Evolutionary conservation across 1,140 invertebrate genomes (phyloP).

Genomic region (Philaenus spumarius): DNA sequence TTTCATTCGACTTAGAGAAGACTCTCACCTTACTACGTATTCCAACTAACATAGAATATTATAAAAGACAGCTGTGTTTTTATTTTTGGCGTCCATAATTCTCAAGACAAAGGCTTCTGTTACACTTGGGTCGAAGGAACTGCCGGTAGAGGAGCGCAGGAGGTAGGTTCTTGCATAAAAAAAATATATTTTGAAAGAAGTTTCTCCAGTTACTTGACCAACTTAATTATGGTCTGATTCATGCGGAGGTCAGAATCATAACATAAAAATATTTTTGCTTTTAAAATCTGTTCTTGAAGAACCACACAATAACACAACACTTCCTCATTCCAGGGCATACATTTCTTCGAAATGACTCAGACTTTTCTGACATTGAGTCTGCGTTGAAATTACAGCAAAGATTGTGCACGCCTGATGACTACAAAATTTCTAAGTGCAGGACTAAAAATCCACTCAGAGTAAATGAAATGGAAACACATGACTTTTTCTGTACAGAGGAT

Average conservation of each 20-base stretch:
- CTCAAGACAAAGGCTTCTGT: conserved; percentile 27
- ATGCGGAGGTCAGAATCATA: conserved; percentile 36
- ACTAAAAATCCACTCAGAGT: conserved; percentile 1
- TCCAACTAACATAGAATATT: conserved; percentile 32
- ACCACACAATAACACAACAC: conserved; percentile 30
- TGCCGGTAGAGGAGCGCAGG: conserved; percentile 32
- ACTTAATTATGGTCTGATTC: conserved; percentile 36
- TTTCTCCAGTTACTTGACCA: conserved; percentile 24
- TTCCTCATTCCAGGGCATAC: conserved; percentile 36
- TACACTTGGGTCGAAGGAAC: conserved; percentile 35
- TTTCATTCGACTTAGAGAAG: background rate
- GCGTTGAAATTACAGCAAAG: conserved; percentile 32
- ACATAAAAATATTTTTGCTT: conserved; percentile 25
- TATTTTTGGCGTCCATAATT: conserved; percentile 25
- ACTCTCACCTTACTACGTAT: conserved; percentile 30
- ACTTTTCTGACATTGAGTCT: conserved; percentile 35
- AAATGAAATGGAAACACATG: conserved; percentile 10
- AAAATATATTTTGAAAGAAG: too few species aligned
- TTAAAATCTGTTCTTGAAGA: conserved; percentile 30
- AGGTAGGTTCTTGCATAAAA: conserved; percentile 32
- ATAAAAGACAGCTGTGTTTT: conserved; percentile 35
- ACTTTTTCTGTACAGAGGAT: background rate
- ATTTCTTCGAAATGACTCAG: conserved; percentile 37
- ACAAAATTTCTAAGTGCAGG: conserved; percentile 30
- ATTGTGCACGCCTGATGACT: conserved; percentile 32